phyloP scores from a whole-genome alignment of 2,888 invertebrate genomes.

The Rotaria socialis region DNA sequence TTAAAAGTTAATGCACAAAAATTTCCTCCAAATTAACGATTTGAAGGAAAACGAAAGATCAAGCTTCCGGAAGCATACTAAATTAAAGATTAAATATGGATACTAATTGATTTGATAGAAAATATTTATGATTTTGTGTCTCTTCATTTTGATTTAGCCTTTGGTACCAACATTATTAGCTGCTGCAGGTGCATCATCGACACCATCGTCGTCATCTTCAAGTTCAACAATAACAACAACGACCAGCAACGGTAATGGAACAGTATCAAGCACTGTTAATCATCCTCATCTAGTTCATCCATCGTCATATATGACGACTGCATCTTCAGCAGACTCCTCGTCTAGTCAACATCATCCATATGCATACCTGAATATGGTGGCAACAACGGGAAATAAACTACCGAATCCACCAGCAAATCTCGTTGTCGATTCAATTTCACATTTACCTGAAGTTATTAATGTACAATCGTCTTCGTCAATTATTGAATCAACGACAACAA shows the following conservation, averaged over 20 bases:
- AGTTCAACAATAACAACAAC: background rate
- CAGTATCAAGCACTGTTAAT: background rate
- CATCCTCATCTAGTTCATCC: conserved; percentile 17
- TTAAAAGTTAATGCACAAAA: background rate
- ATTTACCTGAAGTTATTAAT: background rate
- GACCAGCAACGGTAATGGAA: background rate
- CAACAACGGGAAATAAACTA: background rate
- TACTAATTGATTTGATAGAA: background rate
- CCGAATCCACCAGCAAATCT: background rate
- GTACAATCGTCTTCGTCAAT: background rate
- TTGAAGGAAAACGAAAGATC: background rate
- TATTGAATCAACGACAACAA: background rate
- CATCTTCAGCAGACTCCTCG: background rate
- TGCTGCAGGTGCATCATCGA: background rate
- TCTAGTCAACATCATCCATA: conserved; percentile 29
- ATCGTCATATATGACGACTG: background rate
- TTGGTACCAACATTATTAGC: conserved; percentile 20
- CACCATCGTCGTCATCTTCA: background rate
- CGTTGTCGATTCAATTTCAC: background rate
- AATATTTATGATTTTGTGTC: background rate
- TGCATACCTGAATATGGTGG: background rate
- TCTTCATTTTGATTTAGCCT: background rate
- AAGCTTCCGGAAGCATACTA: background rate
- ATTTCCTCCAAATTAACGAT: background rate
- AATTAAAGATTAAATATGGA: background rate